Conservation (phyloP, 2,888 invertebrate genomes). For the Tetramorium bicarinatum region DNA sequence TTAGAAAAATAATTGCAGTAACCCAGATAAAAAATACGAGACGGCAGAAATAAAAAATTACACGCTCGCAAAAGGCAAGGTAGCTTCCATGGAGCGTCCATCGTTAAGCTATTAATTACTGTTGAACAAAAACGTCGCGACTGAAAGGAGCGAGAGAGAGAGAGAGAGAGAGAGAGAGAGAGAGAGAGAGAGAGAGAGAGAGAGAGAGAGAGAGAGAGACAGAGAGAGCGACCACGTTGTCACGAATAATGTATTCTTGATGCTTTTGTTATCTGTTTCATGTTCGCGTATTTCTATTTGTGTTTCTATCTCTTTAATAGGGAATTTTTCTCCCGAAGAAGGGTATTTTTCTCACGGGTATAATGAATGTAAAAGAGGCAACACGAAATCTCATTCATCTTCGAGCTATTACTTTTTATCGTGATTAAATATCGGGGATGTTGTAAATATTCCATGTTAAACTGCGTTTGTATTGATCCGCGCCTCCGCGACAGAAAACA, state of each 20-base stretch:
- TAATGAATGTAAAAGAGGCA: conserved; percentile 2
- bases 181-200: no score
- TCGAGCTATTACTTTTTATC: background rate
- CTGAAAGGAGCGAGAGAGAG: background rate
- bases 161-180: no score
- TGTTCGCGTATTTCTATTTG: background rate
- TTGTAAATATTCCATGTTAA: background rate
- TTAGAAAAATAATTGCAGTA: conserved; percentile 39
- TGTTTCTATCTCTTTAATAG: background rate
- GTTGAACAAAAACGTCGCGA: background rate
- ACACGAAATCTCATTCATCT: conserved; percentile 3
- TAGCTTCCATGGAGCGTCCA: background rate
- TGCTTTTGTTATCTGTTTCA: background rate
- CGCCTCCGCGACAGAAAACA: background rate
- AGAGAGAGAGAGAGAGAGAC: no score
- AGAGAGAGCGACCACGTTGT: conserved; percentile 5
- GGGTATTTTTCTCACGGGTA: background rate
- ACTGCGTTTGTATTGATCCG: conserved; percentile 5
- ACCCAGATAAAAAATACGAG: background rate
- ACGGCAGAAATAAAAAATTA: background rate
- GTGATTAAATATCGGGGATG: background rate
- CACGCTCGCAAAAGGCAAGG: background rate
- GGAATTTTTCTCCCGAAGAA: background rate
- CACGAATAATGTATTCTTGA: conserved; percentile 35
- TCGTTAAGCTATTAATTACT: conserved; percentile 53